Conservation (phyloP, 1,140 invertebrate genomes). For the Microplitis mediator region DNA sequence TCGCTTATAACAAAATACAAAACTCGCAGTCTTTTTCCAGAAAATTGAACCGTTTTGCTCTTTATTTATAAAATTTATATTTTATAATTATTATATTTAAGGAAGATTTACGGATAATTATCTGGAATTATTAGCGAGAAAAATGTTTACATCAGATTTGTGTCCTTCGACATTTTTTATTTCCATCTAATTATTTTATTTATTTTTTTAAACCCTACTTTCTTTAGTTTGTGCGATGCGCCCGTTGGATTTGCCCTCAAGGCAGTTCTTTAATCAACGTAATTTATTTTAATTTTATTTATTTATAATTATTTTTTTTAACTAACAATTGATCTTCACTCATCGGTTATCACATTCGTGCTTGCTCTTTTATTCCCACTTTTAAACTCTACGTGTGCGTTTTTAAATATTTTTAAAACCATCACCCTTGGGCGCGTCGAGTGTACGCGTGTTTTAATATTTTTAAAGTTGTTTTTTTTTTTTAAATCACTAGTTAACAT, state of each 20-base stretch:
- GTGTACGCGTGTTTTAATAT: background rate
- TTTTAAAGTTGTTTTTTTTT: background rate
- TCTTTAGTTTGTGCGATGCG: conserved; percentile 11
- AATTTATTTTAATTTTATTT: background rate
- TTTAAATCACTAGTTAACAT: background rate
- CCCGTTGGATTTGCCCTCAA: background rate
- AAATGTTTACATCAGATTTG: background rate
- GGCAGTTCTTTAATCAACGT: background rate
- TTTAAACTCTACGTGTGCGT: conserved; percentile 17
- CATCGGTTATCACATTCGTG: conserved; percentile 24
- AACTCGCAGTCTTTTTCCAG: background rate
- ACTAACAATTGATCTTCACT: conserved; percentile 17
- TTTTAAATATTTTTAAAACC: background rate
- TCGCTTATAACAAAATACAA: background rate
- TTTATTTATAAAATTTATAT: no score
- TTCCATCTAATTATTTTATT: background rate
- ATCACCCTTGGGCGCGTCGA: background rate
- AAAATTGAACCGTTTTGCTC: no score
- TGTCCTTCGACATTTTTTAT: conserved; percentile 6
- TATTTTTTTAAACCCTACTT: background rate
- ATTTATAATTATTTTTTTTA: background rate
- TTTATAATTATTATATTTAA: background rate
- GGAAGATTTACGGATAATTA: background rate
- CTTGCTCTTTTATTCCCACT: conserved; percentile 2
- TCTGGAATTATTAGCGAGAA: background rate